Percentiles rank a stretch among this genome's conserved stretches.
Conservation (phyloP, 2,888 invertebrate species). For the Pachydiplax longipennis region DNA sequence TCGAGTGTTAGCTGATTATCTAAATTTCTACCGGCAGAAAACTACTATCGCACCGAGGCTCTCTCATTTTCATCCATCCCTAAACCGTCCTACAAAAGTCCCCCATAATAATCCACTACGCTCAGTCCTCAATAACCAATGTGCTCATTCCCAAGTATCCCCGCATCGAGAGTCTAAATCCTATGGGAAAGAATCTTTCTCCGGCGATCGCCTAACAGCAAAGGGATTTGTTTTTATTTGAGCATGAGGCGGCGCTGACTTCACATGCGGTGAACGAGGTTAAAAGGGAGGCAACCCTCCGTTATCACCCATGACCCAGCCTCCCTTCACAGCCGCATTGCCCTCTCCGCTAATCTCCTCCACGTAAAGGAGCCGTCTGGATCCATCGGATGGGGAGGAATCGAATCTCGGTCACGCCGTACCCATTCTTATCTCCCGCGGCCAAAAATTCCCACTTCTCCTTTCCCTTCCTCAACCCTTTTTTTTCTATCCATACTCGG, state of each 20-base stretch:
- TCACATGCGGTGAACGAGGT: background rate
- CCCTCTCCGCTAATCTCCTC: background rate
- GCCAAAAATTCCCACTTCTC: background rate
- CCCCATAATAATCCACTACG: too few species aligned
- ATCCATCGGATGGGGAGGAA: background rate
- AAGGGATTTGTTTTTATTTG: background rate
- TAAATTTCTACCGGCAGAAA: too few species aligned
- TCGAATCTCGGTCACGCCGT: background rate
- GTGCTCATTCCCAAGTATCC: background rate
- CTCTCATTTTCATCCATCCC: too few species aligned
- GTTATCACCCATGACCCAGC: background rate
- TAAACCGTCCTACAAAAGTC: too few species aligned
- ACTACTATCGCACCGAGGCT: too few species aligned
- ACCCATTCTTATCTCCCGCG: background rate
- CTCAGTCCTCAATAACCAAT: too few species aligned
- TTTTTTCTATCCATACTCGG: background rate
- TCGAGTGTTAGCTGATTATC: too few species aligned
- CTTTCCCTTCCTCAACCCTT: background rate
- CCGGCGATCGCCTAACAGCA: background rate
- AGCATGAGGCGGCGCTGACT: background rate
- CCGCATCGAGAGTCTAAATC: background rate
- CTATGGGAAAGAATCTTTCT: background rate
- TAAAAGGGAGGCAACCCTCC: background rate
- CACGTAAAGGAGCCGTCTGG: background rate
- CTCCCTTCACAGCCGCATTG: background rate